These are phyloP conservation scores for Myxocyprinus asiaticus DNA, from an alignment of 2,113 vertebrate genomes.

Conservation along the genomic window DNA sequence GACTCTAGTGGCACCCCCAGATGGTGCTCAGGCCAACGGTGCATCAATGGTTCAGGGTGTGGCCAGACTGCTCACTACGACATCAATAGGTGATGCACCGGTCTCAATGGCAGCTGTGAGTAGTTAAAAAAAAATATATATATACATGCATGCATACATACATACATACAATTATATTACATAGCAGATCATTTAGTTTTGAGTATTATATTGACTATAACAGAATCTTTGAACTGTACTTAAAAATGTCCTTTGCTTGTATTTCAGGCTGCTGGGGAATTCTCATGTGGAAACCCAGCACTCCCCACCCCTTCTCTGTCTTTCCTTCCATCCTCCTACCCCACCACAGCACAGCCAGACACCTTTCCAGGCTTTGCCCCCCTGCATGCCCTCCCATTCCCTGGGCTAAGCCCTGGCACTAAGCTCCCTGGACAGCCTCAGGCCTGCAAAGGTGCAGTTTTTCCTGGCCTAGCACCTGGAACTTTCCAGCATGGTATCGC, in stretches of 20 bases:
- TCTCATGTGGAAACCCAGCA: constrained; percentile 46
- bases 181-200: no score
- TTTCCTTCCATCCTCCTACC: constrained; percentile 30
- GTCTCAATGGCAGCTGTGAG: constrained; percentile 81
- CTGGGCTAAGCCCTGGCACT: constrained; percentile 75
- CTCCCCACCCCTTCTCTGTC: constrained; percentile 48
- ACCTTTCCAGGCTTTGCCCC: constrained; percentile 70
- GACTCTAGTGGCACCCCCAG: constrained; percentile 81
- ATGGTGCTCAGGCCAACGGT: constrained; percentile 78
- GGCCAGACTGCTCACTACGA: constrained; percentile 80
- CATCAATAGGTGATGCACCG: constrained; percentile 77
- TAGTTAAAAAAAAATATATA: constrained; percentile 1
- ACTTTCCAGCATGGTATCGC: constrained; percentile 81
- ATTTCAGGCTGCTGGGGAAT: constrained; percentile 40
- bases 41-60: constrained; percentile 80
- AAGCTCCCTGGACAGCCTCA: constrained; percentile 74
- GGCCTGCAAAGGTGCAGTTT: constrained; percentile 78
- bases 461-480: constrained; percentile 79
- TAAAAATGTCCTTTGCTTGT: neutral
- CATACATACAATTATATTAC: no score
- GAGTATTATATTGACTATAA: no score
- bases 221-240: no score
- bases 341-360: neutral
- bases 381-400: constrained; percentile 76
- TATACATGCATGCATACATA: no score